Base-by-base conservation (phyloP, 92 coral and sea anemone genomes). In the Pocillopora grandis region DNA sequence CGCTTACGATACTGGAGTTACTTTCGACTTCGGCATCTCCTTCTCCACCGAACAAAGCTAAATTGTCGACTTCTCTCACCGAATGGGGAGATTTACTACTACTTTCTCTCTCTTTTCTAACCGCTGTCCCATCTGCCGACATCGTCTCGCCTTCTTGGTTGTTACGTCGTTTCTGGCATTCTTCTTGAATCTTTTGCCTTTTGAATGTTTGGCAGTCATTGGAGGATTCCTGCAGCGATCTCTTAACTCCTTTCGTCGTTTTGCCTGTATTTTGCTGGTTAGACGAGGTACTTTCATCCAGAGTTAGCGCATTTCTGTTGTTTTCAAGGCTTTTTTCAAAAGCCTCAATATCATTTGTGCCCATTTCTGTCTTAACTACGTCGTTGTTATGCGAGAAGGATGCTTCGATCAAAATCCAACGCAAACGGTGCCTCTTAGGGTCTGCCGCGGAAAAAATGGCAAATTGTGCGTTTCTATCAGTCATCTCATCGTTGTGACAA, bases 391-490 rank as follows among this genome's bases (percentile, higher is more conserved):
- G 12, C 0, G 79, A 60, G 60, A 87, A 82, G 71, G 78, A 61
- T 36, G 85, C 82, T 14, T 82, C 87, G 42, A 87, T 71, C 75
- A 87, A 35, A 67, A 87, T 68, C 71, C 86, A 87, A 56, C 90
- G 68, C 21, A 76, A 67, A 42, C 56, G 49, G 11, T 82, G 85
- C 62, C 80, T 23, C 62, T 59, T 62, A 31, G 90, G 90, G 76
- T 87, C 90, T 16, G 77, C 90, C 19, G 87, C 90, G 20, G 90
- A 87, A 12, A 81, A 76, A 70, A 87, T 80, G 64, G 73, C 17
- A 57, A 87, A 65, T 58, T 58, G 52, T 19, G 87, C 87, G 7
- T 62, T 76, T 76, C 79, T 76, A 27, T 76, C 79, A 3, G 16
- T 48, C 67, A 87, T 87, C 49, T 82, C 83, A 66, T 66, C 13